A percentile compares a stretch with the other conserved stretches of the same genome.
These are phyloP conservation scores for Carduelis carduelis DNA, from an alignment of 2,797 vertebrate genomes.

Conservation along the genomic window DNA sequence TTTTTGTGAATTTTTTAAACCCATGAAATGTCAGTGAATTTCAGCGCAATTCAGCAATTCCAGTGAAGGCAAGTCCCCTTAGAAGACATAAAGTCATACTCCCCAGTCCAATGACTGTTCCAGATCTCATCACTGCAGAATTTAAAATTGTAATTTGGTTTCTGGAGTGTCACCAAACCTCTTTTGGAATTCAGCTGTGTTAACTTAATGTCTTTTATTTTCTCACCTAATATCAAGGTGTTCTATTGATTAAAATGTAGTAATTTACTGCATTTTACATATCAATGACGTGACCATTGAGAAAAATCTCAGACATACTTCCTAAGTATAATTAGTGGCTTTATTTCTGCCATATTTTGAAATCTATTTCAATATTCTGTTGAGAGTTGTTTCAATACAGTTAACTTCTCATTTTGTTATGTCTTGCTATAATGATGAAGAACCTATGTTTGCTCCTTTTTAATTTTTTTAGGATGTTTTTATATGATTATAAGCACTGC, in stretches of 20 bases:
- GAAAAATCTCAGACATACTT: not conserved
- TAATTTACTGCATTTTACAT: not conserved
- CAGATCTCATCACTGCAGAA: not conserved
- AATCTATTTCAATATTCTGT: not conserved
- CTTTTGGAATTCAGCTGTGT: not conserved
- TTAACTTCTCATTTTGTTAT: not conserved
- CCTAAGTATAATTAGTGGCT: not conserved
- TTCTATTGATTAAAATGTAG: not conserved
- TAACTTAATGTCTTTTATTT: not conserved
- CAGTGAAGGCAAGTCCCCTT: accelerated
- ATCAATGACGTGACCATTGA: not conserved
- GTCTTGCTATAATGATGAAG: not conserved
- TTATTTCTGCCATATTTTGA: not conserved
- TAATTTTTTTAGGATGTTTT: not conserved
- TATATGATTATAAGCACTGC: not conserved
- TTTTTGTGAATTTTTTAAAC: not conserved
- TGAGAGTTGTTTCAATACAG: not conserved
- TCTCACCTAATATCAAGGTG: not conserved
- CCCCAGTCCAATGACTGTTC: not conserved
- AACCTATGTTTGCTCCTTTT: not conserved
- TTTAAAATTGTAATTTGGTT: not conserved
- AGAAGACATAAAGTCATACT: not conserved
- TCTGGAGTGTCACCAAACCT: not conserved
- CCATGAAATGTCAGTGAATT: not conserved
- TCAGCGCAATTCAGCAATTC: not conserved